A percentile compares a stretch with the other conserved stretches of the same genome.
Conservation (phyloP, 2,113 vertebrate genomes). For the Microtus ochrogaster region DNA sequence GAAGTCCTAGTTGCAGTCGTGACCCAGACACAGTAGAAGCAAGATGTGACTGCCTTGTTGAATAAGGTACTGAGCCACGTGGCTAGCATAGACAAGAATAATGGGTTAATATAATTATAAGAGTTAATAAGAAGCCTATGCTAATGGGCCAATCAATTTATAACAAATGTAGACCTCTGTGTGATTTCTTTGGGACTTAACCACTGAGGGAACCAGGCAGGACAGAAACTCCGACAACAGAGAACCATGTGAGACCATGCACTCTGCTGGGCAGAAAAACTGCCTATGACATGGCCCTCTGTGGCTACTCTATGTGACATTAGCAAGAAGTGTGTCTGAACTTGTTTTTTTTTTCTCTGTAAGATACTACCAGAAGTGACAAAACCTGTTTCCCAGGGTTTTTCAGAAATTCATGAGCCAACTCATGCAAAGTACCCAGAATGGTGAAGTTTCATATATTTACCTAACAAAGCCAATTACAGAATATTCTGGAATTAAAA, state of each 20-base stretch:
- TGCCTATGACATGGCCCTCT: background rate
- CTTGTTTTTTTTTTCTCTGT: background rate
- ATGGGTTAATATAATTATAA: too few relatives aligned
- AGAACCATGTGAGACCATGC: background rate
- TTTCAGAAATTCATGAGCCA: conserved; percentile 8
- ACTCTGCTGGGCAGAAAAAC: background rate
- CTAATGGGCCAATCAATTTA: too few relatives aligned
- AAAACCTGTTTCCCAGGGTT: background rate
- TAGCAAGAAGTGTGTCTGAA: background rate
- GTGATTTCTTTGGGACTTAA: too few relatives aligned
- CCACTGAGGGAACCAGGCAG: accelerated
- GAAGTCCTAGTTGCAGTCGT: too few relatives aligned
- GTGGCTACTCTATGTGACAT: background rate
- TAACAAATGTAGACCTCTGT: too few relatives aligned
- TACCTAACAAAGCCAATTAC: conserved; percentile 3
- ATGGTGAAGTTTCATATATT: background rate
- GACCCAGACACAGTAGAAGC: too few relatives aligned
- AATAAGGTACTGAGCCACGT: too few relatives aligned
- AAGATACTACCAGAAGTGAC: background rate
- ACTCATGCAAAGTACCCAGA: background rate
- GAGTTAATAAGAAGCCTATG: too few relatives aligned
- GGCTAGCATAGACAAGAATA: too few relatives aligned
- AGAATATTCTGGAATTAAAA: conserved; percentile 3
- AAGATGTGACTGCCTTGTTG: too few relatives aligned
- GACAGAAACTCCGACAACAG: background rate